Conservation (phyloP, 2,113 vertebrate species). For the Perca fluviatilis region DNA sequence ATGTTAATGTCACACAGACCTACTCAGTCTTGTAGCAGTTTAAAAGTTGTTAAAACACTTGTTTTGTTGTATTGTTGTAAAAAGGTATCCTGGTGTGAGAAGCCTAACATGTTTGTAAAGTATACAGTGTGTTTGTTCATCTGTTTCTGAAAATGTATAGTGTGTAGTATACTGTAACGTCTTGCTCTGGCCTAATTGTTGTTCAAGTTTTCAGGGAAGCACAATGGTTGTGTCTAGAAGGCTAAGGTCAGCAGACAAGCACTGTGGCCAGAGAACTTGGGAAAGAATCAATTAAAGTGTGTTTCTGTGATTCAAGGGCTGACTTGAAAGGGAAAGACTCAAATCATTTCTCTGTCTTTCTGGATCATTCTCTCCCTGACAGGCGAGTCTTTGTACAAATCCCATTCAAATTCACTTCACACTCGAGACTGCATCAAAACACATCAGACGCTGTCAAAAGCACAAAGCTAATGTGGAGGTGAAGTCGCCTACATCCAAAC, state of each 20-base stretch:
- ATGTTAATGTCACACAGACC: no score
- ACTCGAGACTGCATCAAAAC: constrained; percentile 49
- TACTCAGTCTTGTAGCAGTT: no score
- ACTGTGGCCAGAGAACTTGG: constrained; percentile 3
- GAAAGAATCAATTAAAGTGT: constrained; percentile 13
- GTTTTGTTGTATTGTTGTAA: no score
- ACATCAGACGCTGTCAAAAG: constrained; percentile 58
- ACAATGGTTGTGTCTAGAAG: background rate
- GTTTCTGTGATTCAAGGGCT: constrained; percentile 31
- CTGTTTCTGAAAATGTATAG: background rate
- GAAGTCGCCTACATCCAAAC: constrained; percentile 50
- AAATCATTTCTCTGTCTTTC: constrained; percentile 66
- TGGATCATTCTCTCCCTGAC: constrained; percentile 57
- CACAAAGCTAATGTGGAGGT: constrained; percentile 60
- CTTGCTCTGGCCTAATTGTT: background rate
- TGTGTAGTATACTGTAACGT: background rate
- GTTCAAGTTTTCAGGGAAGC: background rate
- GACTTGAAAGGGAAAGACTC: constrained; percentile 64
- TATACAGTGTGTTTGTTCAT: background rate
- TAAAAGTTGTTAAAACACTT: no score
- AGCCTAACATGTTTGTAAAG: background rate
- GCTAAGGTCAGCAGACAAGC: constrained; percentile 1
- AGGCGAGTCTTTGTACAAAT: constrained; percentile 59
- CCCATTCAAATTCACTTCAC: constrained; percentile 72
- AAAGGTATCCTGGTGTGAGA: background rate